A percentile compares a stretch with the other conserved stretches of the same genome.
phyloP scores from a whole-genome alignment of 1,140 invertebrate genomes.

The Drosophila hydei region DNA sequence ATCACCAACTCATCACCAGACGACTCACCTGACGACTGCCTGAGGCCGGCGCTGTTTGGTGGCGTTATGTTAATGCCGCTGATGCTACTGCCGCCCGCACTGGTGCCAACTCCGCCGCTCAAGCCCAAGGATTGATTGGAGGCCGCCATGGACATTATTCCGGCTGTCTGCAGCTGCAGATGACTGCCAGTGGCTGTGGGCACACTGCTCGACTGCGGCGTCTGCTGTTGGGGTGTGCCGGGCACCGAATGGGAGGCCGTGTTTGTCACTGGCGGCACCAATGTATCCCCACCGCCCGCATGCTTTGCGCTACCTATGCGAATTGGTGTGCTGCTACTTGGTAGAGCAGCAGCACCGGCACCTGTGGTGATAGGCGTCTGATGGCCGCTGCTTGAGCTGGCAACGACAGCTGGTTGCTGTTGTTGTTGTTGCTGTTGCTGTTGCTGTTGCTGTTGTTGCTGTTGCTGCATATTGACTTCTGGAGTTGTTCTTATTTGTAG shows the following conservation, averaged over 20 bases:
- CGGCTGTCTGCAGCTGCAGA: constrained; percentile 55
- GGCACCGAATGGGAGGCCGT: constrained; percentile 55
- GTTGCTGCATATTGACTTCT: constrained; percentile 38
- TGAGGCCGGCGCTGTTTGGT: constrained; percentile 75
- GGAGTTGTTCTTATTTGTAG: constrained; percentile 1
- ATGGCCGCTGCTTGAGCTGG: constrained; percentile 24
- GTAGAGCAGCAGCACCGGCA: constrained; percentile 3
- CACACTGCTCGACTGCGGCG: constrained; percentile 70
- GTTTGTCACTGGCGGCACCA: constrained; percentile 34
- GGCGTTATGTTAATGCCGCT: constrained; percentile 75
- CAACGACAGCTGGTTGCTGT: constrained; percentile 12
- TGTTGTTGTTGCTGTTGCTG: constrained; percentile 20
- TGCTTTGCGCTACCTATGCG: constrained; percentile 68
- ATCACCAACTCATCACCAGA: not conserved
- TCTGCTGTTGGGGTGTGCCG: constrained; percentile 56
- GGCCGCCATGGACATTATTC: constrained; percentile 62
- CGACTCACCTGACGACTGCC: constrained; percentile 79
- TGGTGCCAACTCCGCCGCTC: constrained; percentile 49
- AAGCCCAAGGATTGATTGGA: constrained; percentile 77
- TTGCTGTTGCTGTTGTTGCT: constrained; percentile 34
- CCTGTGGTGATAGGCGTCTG: constrained; percentile 28
- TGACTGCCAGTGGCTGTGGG: constrained; percentile 64
- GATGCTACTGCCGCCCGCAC: constrained; percentile 62
- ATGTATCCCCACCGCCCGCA: constrained; percentile 55
- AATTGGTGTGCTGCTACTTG: constrained; percentile 64